Base-by-base conservation (phyloP, 2,113 vertebrate species). In the Bufo gargarizans region DNA sequence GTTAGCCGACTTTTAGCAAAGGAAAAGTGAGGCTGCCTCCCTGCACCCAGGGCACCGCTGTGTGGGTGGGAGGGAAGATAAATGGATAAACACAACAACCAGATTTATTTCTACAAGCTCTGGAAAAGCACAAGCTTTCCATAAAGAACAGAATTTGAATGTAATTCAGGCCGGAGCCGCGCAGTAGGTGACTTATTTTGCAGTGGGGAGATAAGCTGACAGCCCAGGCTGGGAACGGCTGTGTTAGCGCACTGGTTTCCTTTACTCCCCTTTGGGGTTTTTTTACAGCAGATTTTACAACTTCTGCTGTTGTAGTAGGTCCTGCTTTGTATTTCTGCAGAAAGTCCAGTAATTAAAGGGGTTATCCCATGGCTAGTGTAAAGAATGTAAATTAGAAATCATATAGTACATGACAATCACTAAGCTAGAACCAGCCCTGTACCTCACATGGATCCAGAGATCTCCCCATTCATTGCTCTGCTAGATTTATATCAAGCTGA, bases 1-100 rank as follows among this genome's bases (percentile, higher is more conserved):
- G 90, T 79, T 74, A 92, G 88, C 90, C 91, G 58, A 85, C 87
- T 93, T 94, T 91, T 65, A 82, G 72, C 89, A 47, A 84, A 91
- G 89, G 89, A 91, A 90, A 93, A 91, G 77, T 87, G 87, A 89
- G 92, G 86, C 87, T 56, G n/a, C 49, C 82, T 82, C 82, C 1
- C 91, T 89, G 65, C 89, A 90, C 90, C 91, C 88, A 88, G 89
- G 90, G 74, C 90, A 87, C 90, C 90, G 90, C 89, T 91, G 90
- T 89, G 82, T 90, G 84, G 86, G 85, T 89, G 89, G 89, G 77
- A 91, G 85, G 82, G 80, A 91, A 89, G 85, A 91, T 50, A 76
- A 89, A 91, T 92, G 90, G 92, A 92, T 55, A 90, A 91, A 90
- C n/a, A 88, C 82, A 84, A 77, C n/a, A 71, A 19, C 82, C 90